These are phyloP conservation scores for Dynastes hyllus DNA, from an alignment of 2,888 invertebrate genomes.

Conservation along the genomic window DNA sequence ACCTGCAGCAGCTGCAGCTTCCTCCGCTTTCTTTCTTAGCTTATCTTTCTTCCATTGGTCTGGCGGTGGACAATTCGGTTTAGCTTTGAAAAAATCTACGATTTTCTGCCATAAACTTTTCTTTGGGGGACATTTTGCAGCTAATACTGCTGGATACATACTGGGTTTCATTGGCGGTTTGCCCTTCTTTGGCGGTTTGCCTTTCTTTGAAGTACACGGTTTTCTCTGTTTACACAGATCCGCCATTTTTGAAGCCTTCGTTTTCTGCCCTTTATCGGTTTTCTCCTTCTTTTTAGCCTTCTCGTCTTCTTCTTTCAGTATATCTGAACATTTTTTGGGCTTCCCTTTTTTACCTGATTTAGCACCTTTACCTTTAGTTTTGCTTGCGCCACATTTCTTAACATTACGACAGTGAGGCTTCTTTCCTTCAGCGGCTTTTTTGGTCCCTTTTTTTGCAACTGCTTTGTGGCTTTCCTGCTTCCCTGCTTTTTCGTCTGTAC, in stretches of 20 bases:
- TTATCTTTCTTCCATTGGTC: constrained; percentile 63
- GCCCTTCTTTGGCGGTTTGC: background rate
- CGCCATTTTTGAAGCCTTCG: constrained; percentile 16
- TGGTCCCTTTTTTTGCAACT: background rate
- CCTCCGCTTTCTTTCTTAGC: constrained; percentile 62
- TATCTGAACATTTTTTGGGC: constrained; percentile 39
- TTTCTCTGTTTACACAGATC: constrained; percentile 34
- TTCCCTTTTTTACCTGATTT: constrained; percentile 24
- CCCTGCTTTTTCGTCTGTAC: constrained; percentile 12
- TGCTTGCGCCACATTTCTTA: background rate
- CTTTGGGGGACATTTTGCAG: constrained; percentile 44
- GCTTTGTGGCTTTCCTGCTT: constrained; percentile 5
- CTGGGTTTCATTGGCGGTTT: background rate
- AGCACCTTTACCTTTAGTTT: background rate
- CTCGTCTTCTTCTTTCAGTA: constrained; percentile 31
- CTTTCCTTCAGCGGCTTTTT: constrained; percentile 13
- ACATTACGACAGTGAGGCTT: constrained; percentile 7
- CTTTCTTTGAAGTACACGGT: constrained; percentile 13
- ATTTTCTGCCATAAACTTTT: constrained; percentile 61
- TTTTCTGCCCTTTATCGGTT: background rate
- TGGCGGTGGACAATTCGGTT: constrained; percentile 64
- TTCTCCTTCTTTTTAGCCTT: constrained; percentile 28
- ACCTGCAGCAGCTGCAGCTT: constrained; percentile 65
- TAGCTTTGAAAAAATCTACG: constrained; percentile 65
- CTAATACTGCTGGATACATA: background rate